Percentiles rank a stretch among this genome's conserved stretches.
phyloP scores from a whole-genome alignment of 2,888 invertebrate species.

The Chelonus formosanus region DNA sequence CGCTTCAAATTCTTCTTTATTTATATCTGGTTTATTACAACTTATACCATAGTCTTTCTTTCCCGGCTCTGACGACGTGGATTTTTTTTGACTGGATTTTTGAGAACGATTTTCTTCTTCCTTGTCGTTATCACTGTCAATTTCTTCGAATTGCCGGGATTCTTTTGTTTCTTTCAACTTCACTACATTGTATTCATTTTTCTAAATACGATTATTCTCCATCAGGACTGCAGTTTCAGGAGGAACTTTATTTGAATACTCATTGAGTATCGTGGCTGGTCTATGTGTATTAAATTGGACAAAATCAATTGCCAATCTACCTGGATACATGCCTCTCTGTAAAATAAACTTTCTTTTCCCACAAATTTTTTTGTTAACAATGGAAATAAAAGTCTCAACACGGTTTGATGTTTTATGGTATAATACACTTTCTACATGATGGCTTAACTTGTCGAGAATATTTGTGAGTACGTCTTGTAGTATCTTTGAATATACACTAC shows the following conservation, averaged over 20 bases:
- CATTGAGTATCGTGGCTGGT: neutral
- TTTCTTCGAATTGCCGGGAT: neutral
- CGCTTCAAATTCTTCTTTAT: neutral
- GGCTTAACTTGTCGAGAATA: neutral
- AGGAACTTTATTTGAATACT: neutral
- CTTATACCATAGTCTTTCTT: neutral
- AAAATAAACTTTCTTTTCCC: neutral
- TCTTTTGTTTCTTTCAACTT: neutral
- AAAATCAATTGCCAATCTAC: neutral
- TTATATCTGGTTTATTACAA: neutral
- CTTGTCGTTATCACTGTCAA: neutral
- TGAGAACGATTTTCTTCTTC: neutral
- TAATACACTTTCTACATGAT: slow-evolving; percentile 2
- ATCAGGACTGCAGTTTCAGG: neutral
- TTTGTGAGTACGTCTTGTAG: neutral
- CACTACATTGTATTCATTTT: neutral
- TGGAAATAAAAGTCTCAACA: neutral
- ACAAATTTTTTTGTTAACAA: neutral
- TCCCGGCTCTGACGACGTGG: too few relatives aligned
- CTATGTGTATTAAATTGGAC: neutral
- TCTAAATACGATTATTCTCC: neutral
- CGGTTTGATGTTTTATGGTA: neutral
- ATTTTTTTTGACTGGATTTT: too few relatives aligned
- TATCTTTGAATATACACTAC: neutral
- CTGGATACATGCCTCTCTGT: slow-evolving; percentile 3